These are phyloP conservation scores for Platyscapa corneri DNA, from an alignment of 1,140 invertebrate species.

Conservation along the genomic window DNA sequence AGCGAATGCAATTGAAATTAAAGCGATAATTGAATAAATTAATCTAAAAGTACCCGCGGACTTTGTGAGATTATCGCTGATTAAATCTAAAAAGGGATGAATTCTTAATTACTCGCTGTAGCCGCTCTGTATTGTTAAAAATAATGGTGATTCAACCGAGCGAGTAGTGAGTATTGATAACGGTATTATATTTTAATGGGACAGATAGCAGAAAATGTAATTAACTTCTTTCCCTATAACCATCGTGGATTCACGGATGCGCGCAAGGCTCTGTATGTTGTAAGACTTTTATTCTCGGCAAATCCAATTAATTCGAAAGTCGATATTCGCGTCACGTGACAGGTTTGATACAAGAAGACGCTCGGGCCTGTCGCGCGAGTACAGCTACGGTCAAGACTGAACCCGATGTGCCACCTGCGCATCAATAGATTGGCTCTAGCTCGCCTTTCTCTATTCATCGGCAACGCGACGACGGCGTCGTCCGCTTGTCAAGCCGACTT, in stretches of 20 bases:
- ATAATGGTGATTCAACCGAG: too few species aligned
- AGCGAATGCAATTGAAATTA: too few species aligned
- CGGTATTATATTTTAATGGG: too few species aligned
- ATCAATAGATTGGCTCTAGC: not conserved
- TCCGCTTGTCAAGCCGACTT: not conserved
- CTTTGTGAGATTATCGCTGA: too few species aligned
- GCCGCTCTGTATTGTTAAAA: too few species aligned
- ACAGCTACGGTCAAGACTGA: not conserved
- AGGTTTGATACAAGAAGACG: not conserved
- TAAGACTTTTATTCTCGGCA: not conserved
- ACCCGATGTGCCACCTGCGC: not conserved
- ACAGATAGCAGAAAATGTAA: not conserved
- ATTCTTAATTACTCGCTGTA: too few species aligned
- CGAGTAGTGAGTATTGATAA: too few species aligned
- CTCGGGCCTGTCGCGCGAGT: not conserved
- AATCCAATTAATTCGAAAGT: conserved; percentile 7
- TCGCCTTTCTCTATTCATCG: not conserved
- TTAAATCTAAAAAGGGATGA: too few species aligned
- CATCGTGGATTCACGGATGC: not conserved
- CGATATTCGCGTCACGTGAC: conserved; percentile 18
- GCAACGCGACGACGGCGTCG: not conserved
- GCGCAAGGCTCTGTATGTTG: too few species aligned
- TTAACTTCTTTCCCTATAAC: not conserved
- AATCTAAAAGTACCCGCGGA: too few species aligned
- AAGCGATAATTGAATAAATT: too few species aligned